These are phyloP conservation scores for Sminthurides aquaticus DNA, from an alignment of 2,888 invertebrate genomes.

Conservation along the genomic window DNA sequence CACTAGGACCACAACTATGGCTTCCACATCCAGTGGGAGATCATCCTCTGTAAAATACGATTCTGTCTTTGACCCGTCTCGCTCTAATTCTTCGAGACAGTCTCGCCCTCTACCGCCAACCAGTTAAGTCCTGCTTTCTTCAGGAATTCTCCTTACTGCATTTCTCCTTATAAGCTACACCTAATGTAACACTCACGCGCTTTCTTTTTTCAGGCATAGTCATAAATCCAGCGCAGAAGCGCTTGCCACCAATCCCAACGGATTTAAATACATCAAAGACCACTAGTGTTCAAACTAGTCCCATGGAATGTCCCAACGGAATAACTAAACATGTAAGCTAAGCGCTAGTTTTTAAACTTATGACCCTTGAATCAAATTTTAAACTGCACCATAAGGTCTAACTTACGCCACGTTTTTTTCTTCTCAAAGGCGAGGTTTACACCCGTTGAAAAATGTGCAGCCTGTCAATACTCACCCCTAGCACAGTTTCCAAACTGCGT, in stretches of 20 bases:
- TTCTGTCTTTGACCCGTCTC: background rate
- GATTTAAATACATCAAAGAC: background rate
- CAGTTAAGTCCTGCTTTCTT: no score
- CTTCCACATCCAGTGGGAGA: background rate
- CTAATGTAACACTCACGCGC: no score
- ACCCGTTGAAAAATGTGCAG: background rate
- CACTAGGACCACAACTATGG: constrained; percentile 2
- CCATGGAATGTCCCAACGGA: background rate
- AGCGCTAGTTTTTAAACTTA: no score
- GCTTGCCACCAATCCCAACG: background rate
- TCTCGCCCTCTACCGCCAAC: background rate
- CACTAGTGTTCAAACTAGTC: constrained; percentile 3
- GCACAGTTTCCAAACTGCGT: constrained; percentile 4
- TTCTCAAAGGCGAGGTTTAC: background rate
- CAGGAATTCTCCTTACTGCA: no score
- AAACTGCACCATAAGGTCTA: no score
- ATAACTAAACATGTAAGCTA: background rate
- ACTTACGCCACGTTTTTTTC: no score
- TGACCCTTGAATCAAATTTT: no score
- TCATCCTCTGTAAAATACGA: background rate
- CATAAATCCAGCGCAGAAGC: background rate
- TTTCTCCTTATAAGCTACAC: no score
- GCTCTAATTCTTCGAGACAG: background rate
- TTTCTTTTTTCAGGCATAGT: background rate
- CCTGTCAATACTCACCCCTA: background rate